Evolutionary conservation across 30 jellyfish, hydroid and myxozoan genomes (phyloP).

Genomic region (Hydra vulgaris): DNA sequence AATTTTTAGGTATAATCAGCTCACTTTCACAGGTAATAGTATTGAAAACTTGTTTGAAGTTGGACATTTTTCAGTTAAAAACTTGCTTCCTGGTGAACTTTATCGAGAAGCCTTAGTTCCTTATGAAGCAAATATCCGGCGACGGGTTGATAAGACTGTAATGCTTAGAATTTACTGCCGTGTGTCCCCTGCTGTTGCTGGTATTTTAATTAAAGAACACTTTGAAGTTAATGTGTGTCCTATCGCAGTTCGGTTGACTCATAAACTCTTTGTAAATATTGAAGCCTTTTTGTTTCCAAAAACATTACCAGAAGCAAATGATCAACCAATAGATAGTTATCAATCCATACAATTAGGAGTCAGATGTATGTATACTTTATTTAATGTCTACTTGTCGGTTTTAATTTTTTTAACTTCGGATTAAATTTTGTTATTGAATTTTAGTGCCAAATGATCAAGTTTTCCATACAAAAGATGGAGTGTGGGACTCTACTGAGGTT

Average conservation of each 20-base stretch:
- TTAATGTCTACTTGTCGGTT: too few relatives aligned
- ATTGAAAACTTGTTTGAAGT: conserved; percentile 82
- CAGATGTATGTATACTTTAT: conserved; percentile 29
- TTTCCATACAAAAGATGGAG: neutral
- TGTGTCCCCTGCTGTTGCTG: conserved; percentile 94
- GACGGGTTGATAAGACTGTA: conserved; percentile 85
- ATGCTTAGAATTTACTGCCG: conserved; percentile 78
- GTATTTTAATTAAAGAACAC: conserved; percentile 77
- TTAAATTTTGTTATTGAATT: neutral
- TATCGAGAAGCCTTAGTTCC: conserved; percentile 81
- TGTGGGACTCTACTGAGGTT: neutral
- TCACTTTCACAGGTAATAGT: conserved; percentile 59
- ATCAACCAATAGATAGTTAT: conserved; percentile 28
- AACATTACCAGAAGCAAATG: conserved; percentile 28
- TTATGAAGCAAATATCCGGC: conserved; percentile 82
- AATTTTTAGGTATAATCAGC: conserved; percentile 64
- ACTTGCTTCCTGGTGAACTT: conserved; percentile 67
- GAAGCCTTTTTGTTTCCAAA: conserved; percentile 68
- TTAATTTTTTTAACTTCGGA: too few relatives aligned
- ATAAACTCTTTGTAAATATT: conserved; percentile 49
- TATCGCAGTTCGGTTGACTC: conserved; percentile 86
- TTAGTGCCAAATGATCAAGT: neutral
- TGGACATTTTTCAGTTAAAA: conserved; percentile 77
- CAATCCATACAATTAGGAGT: conserved; percentile 28
- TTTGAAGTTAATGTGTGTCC: conserved; percentile 97